phyloP scores from a whole-genome alignment of 2,113 vertebrate genomes.

The Sebastes fasciatus region DNA sequence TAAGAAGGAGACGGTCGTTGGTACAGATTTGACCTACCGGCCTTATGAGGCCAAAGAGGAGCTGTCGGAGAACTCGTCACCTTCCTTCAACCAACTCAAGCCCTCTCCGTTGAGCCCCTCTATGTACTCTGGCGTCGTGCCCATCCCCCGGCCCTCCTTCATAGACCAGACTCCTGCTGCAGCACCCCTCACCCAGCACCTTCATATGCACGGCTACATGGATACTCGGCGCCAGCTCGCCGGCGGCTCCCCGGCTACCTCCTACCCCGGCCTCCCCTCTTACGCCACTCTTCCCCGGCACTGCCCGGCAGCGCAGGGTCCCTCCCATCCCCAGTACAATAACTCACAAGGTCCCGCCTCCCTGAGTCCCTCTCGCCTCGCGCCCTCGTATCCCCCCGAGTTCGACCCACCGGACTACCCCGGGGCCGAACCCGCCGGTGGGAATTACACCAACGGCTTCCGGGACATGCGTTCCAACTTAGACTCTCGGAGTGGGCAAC shows the following conservation, averaged over 20 bases:
- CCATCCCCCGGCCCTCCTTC: constrained; percentile 88
- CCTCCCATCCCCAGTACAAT: constrained; percentile 72
- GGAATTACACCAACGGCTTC: constrained; percentile 83
- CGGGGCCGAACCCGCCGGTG: constrained; percentile 35
- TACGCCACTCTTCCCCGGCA: constrained; percentile 93
- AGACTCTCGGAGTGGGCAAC: constrained; percentile 74
- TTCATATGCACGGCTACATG: constrained; percentile 81
- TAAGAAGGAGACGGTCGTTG: constrained; percentile 65
- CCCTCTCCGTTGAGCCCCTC: constrained; percentile 76
- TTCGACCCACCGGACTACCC: constrained; percentile 75
- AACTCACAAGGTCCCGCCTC: constrained; percentile 62
- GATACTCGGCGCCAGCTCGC: constrained; percentile 91
- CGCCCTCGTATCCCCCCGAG: constrained; percentile 73
- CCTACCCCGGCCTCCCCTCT: constrained; percentile 84
- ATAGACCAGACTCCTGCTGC: constrained; percentile 66
- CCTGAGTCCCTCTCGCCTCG: constrained; percentile 73
- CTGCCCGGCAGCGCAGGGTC: constrained; percentile 80
- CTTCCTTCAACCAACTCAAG: constrained; percentile 73
- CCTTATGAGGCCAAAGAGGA: constrained; percentile 71
- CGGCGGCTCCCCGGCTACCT: constrained; percentile 82
- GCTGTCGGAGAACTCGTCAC: constrained; percentile 51
- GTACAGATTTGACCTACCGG: constrained; percentile 65
- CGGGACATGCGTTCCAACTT: constrained; percentile 83
- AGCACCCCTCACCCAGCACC: constrained; percentile 68
- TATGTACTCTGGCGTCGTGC: constrained; percentile 87